These are phyloP conservation scores for Microctonus brassicae DNA, from an alignment of 2,888 invertebrate genomes.

Conservation along the genomic window DNA sequence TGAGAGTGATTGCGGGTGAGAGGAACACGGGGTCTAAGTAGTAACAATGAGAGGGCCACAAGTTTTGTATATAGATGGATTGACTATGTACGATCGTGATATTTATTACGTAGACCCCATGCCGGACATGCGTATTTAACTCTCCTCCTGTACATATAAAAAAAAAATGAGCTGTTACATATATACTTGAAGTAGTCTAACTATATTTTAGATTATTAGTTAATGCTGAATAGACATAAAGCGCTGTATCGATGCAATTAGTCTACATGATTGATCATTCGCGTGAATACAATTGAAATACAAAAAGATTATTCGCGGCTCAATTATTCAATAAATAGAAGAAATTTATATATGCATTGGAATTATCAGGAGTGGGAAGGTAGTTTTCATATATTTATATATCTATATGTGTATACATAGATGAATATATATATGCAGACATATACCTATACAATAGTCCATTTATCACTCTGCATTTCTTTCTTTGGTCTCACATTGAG, in stretches of 20 bases:
- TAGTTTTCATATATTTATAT: background rate
- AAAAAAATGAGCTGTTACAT: background rate
- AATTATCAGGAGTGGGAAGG: conserved; percentile 1
- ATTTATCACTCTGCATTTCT: no score
- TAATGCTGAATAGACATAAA: background rate
- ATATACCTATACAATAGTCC: no score
- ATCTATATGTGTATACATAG: background rate
- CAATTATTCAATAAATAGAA: conserved; percentile 52
- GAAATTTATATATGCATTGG: conserved; percentile 30
- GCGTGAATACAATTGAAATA: conserved; percentile 41
- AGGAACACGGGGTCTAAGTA: conserved; percentile 36
- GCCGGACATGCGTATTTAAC: conserved; percentile 70
- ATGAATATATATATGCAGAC: no score
- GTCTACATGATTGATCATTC: conserved; percentile 43
- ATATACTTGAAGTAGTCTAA: background rate
- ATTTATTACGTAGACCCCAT: conserved; percentile 67
- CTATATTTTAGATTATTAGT: background rate
- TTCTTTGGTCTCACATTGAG: background rate
- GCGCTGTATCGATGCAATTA: background rate
- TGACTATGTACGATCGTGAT: conserved; percentile 56
- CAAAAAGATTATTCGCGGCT: conserved; percentile 33
- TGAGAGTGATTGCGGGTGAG: conserved; percentile 29
- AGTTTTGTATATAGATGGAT: conserved; percentile 44
- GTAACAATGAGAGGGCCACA: conserved; percentile 14
- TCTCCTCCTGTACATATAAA: conserved; percentile 43